Conservation (phyloP, 2,888 invertebrate genomes). For the Plagiodera versicolora region DNA sequence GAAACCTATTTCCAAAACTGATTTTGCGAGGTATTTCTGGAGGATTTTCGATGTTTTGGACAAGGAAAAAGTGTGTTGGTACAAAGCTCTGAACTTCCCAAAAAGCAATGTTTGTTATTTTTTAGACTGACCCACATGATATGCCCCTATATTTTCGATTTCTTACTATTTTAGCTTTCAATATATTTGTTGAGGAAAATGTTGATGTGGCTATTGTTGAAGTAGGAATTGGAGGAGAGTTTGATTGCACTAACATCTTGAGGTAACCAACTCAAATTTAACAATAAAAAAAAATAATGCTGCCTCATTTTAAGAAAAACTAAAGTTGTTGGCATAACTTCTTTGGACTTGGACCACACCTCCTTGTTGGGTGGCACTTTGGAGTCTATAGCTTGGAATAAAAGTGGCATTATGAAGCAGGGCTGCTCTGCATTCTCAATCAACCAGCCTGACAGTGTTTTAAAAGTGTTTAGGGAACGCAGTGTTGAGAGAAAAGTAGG, state of each 20-base stretch:
- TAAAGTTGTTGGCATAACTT: constrained; percentile 85
- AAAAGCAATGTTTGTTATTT: constrained; percentile 13
- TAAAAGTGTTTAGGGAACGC: constrained; percentile 66
- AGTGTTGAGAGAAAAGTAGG: constrained; percentile 66
- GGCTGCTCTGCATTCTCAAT: constrained; percentile 73
- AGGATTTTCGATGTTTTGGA: constrained; percentile 69
- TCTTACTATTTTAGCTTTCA: constrained; percentile 87
- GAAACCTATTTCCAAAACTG: constrained; percentile 67
- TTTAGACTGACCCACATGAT: constrained; percentile 62
- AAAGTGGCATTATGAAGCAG: constrained; percentile 92
- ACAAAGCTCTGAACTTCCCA: neutral
- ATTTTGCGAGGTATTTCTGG: constrained; percentile 84
- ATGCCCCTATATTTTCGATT: constrained; percentile 96
- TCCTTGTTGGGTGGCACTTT: constrained; percentile 78
- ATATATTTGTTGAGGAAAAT: constrained; percentile 81
- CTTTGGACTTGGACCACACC: constrained; percentile 90
- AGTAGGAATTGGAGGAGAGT: constrained; percentile 95
- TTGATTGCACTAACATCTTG: constrained; percentile 92
- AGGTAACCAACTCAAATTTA: no score
- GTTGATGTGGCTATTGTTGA: constrained; percentile 94
- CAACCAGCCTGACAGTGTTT: constrained; percentile 63
- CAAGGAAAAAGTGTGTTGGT: constrained; percentile 52
- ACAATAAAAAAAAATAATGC: neutral
- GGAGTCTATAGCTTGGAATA: constrained; percentile 89
- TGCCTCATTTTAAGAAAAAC: constrained; percentile 64